These are phyloP conservation scores for Rosalia funebris DNA, from an alignment of 2,888 invertebrate species.

Conservation along the genomic window DNA sequence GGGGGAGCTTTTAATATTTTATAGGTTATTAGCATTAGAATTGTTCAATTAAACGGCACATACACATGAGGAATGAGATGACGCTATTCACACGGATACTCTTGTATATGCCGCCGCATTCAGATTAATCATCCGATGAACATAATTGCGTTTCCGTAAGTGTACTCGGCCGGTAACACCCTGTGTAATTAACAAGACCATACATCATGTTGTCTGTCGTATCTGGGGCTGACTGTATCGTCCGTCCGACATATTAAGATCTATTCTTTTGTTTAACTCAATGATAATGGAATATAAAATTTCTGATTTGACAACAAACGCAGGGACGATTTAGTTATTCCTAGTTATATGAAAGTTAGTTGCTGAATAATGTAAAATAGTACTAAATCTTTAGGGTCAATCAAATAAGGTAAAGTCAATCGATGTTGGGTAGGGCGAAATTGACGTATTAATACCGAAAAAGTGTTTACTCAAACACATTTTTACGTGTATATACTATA, in stretches of 20 bases:
- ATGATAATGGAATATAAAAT: too few relatives aligned
- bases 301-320: too few relatives aligned
- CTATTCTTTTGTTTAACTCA: slow-evolving; percentile 5
- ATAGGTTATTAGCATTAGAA: slow-evolving; percentile 48
- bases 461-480: too few relatives aligned
- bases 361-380: too few relatives aligned
- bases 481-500: too few relatives aligned
- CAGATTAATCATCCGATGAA: slow-evolving; percentile 59
- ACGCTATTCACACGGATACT: slow-evolving; percentile 44
- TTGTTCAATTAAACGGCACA: slow-evolving; percentile 45
- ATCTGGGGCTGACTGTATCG: slow-evolving; percentile 40
- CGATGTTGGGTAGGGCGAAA: too few relatives aligned
- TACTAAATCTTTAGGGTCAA: too few relatives aligned
- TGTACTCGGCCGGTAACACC: slow-evolving; percentile 55
- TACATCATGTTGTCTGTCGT: slow-evolving; percentile 55
- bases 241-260: slow-evolving; percentile 12
- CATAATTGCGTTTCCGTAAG: slow-evolving; percentile 61
- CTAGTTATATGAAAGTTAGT: too few relatives aligned
- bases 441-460: too few relatives aligned
- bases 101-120: slow-evolving; percentile 52
- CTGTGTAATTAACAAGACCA: slow-evolving; percentile 59
- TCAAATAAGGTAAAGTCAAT: too few relatives aligned
- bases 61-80: slow-evolving; percentile 33
- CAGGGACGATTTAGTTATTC: too few relatives aligned
- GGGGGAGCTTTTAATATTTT: slow-evolving; percentile 45